Percentiles rank a stretch among this genome's conserved stretches.
Evolutionary conservation across 64 coral and sea anemone genomes (phyloP).

Genomic region (Montipora capricornis): DNA sequence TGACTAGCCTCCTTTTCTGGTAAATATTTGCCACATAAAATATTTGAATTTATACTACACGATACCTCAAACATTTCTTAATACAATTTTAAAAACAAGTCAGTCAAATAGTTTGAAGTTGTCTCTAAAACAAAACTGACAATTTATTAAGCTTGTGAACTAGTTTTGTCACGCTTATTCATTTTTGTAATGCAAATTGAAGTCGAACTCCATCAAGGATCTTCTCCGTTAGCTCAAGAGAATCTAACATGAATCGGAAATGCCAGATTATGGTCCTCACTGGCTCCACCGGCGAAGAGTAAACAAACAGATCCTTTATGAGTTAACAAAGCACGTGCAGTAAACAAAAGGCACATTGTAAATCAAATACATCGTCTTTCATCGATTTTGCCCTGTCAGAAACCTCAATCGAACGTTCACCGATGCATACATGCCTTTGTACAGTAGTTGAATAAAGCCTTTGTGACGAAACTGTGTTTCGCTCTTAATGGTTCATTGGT

Average conservation of each 20-base stretch:
- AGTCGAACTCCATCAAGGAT: not conserved
- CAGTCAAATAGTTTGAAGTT: not conserved
- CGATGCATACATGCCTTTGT: not conserved
- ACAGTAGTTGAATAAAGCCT: conserved; percentile 3
- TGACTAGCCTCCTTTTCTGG: too few relatives aligned
- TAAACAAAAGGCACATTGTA: conserved; percentile 42
- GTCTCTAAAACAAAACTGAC: too few relatives aligned
- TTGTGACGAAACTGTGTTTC: not conserved
- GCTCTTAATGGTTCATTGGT: not conserved
- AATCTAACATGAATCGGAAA: not conserved
- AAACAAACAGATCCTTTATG: conserved; percentile 26
- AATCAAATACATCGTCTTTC: not conserved
- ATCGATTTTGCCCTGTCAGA: not conserved
- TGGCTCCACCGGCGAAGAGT: not conserved
- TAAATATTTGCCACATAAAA: not conserved
- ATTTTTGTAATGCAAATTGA: too few relatives aligned
- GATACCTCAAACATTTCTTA: not conserved
- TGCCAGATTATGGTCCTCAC: not conserved
- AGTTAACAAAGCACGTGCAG: conserved; percentile 27
- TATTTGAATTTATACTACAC: conserved; percentile 4
- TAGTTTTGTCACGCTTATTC: too few relatives aligned
- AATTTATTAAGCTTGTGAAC: too few relatives aligned
- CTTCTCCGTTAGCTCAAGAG: not conserved
- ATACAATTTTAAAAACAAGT: not conserved
- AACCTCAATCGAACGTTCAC: conserved; percentile 1